Conservation (phyloP, 2,797 vertebrate species). For the Alectoris magna region DNA sequence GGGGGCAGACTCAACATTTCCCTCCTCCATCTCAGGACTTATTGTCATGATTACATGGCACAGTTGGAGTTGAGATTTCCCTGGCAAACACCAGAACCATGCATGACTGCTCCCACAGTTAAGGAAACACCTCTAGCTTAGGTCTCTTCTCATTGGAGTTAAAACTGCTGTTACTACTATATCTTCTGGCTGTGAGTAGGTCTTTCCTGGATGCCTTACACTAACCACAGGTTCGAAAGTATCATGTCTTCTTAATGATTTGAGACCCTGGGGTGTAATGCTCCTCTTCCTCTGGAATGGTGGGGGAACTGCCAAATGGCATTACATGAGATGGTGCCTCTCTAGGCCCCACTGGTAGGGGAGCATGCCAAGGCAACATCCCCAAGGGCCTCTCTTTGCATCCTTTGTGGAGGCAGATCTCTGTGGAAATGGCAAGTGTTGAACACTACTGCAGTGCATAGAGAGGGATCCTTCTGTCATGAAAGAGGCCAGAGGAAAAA, state of each 20-base stretch:
- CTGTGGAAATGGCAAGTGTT: background rate
- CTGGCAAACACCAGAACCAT: background rate
- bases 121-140: background rate
- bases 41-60: background rate
- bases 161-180: background rate
- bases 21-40: background rate
- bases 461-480: background rate
- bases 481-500: background rate
- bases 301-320: background rate
- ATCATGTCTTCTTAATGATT: accelerated
- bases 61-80: background rate
- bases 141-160: background rate
- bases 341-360: background rate
- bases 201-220: accelerated
- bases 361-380: background rate
- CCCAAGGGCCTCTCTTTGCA: background rate
- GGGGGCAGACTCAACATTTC: background rate
- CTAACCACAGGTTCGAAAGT: background rate
- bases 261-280: background rate
- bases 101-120: accelerated
- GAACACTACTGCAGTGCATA: background rate
- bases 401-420: accelerated
- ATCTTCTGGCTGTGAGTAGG: background rate
- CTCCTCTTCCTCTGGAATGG: accelerated
- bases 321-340: accelerated